Conservation (phyloP, 2,797 vertebrate species). For the Rhabdophis nuchalis region DNA sequence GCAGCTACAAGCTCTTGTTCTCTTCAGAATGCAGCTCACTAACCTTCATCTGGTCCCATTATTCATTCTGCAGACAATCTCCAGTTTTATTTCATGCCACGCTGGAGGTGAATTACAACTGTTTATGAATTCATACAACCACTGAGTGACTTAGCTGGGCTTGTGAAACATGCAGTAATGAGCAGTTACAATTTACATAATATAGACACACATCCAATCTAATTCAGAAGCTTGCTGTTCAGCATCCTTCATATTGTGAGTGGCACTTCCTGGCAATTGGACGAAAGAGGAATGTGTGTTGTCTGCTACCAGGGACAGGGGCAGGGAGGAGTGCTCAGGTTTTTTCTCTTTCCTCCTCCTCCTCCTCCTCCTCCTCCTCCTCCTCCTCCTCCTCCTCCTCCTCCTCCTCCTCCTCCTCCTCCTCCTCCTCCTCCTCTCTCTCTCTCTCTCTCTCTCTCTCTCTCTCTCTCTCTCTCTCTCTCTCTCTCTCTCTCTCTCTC, state of each 20-base stretch:
- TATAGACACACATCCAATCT: conserved; percentile 8
- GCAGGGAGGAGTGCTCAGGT: neutral
- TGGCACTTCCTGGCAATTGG: neutral
- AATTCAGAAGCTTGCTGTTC: neutral
- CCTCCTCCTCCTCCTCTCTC: too few species aligned
- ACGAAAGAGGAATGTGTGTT: conserved; percentile 1
- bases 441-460: too few species aligned
- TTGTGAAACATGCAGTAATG: conserved; percentile 21
- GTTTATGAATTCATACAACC: conserved; percentile 7
- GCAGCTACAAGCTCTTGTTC: neutral
- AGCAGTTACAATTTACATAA: conserved; percentile 19
- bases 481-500: too few species aligned
- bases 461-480: too few species aligned
- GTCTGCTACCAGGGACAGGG: neutral
- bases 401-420: neutral
- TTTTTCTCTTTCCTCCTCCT: neutral
- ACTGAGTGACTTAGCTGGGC: neutral
- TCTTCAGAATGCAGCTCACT: neutral
- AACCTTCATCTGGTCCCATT: neutral
- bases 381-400: neutral
- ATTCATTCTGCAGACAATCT: neutral
- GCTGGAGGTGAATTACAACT: conserved; percentile 19
- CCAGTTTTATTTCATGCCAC: conserved; percentile 1
- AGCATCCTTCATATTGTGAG: neutral
- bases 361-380: neutral